Conservation (phyloP, 2,888 invertebrate genomes). For the Xylota sylvarum region DNA sequence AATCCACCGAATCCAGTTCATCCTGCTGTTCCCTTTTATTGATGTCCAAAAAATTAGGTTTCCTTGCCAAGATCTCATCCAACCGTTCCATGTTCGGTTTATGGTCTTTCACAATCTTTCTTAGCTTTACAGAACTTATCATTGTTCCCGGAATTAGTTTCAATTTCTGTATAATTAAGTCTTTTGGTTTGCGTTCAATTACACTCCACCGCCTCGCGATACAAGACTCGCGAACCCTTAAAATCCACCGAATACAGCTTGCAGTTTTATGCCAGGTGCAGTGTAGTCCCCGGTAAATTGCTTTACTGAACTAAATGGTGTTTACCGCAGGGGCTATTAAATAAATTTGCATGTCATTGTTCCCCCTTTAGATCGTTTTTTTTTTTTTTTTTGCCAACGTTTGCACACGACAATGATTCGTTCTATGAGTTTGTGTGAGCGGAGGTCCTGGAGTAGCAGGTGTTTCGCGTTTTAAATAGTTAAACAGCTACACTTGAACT, state of each 20-base stretch:
- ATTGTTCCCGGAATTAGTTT: conserved; percentile 50
- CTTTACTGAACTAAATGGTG: conserved; percentile 58
- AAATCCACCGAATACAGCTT: conserved; percentile 1
- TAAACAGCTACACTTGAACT: conserved; percentile 40
- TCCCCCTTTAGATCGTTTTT: conserved; percentile 3
- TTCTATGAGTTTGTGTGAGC: not conserved
- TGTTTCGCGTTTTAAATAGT: conserved; percentile 38
- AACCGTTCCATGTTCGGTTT: conserved; percentile 30
- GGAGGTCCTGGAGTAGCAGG: conserved; percentile 22
- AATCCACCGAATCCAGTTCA: conserved; percentile 47
- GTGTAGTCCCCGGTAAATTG: conserved; percentile 20
- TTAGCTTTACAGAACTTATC: conserved; percentile 78
- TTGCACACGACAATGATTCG: conserved; percentile 11
- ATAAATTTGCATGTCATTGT: conserved; percentile 69
- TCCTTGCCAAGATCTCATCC: conserved; percentile 49
- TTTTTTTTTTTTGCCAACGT: conserved; percentile 3
- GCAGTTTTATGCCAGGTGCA: conserved; percentile 21
- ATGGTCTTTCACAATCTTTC: conserved; percentile 75
- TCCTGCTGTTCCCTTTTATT: conserved; percentile 12
- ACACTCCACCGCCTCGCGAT: not conserved
- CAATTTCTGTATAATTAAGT: conserved; percentile 46
- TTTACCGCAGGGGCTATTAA: conserved; percentile 63
- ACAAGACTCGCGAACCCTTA: not conserved
- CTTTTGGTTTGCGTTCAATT: not conserved
- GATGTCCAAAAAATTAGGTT: conserved; percentile 42